Evolutionary conservation across 2,797 vertebrate genomes (phyloP).

Genomic region (Furcifer pardalis): DNA sequence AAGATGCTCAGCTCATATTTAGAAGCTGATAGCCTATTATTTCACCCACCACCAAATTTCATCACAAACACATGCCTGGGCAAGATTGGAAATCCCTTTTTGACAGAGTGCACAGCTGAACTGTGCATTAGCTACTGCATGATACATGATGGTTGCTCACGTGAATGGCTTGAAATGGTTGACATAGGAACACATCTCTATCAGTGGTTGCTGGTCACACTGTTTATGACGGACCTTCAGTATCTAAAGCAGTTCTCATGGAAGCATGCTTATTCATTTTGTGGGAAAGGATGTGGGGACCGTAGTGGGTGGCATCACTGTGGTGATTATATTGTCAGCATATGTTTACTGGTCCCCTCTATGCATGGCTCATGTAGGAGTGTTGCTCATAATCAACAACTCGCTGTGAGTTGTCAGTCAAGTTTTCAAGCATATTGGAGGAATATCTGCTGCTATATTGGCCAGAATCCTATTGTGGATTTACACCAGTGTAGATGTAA

Average conservation of each 20-base stretch:
- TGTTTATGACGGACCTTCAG: neutral
- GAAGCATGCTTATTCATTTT: neutral
- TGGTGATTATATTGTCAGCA: neutral
- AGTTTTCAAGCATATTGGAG: neutral
- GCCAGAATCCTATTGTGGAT: no score
- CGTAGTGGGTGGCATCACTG: neutral
- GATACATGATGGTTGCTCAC: neutral
- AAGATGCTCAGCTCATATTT: no score
- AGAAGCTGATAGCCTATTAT: no score
- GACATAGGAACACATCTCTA: no score
- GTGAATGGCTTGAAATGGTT: neutral
- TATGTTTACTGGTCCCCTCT: neutral
- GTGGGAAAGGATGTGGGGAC: neutral
- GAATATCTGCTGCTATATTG: constrained; percentile 21
- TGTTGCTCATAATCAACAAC: neutral
- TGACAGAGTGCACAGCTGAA: no score
- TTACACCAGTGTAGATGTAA: neutral
- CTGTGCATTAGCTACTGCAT: no score
- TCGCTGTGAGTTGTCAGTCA: neutral
- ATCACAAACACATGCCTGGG: no score
- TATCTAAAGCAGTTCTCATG: neutral
- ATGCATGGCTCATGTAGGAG: neutral
- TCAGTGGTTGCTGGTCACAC: neutral
- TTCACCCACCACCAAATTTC: no score
- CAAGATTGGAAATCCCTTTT: no score